Evolutionary conservation across 2,888 invertebrate genomes (phyloP).

Genomic region (Clepsis dumicolana): DNA sequence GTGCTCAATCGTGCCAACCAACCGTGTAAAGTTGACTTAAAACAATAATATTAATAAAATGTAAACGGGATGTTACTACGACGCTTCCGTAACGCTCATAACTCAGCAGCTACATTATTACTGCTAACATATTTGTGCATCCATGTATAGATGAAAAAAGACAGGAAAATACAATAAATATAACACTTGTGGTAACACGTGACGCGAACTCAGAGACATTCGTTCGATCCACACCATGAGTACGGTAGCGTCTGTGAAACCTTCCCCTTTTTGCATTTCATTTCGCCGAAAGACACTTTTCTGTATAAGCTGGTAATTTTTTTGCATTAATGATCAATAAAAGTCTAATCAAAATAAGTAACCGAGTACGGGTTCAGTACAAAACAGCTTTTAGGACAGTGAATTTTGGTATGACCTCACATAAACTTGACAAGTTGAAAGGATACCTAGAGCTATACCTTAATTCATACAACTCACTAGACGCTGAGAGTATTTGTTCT

Average conservation of each 20-base stretch:
- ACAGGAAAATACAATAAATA: background rate
- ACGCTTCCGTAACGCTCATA: constrained; percentile 5
- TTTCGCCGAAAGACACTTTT: background rate
- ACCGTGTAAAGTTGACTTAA: background rate
- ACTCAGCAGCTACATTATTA: background rate
- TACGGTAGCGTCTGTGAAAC: constrained; percentile 1
- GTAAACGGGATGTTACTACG: background rate
- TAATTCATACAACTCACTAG: background rate
- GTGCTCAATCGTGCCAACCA: background rate
- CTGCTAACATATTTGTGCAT: background rate
- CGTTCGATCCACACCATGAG: background rate
- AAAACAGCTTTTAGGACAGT: background rate
- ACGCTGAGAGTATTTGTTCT: background rate
- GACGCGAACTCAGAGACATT: background rate
- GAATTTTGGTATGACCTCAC: background rate
- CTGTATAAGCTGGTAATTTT: background rate
- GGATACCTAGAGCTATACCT: constrained; percentile 4
- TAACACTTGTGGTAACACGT: background rate
- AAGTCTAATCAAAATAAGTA: background rate
- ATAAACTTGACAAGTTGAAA: background rate
- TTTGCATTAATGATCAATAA: background rate
- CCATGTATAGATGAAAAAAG: background rate
- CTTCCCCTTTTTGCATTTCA: background rate
- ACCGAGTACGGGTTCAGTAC: background rate
- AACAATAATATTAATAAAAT: background rate